phyloP scores from a whole-genome alignment of 2,888 invertebrate species.

The Criorhina ranunculi region DNA sequence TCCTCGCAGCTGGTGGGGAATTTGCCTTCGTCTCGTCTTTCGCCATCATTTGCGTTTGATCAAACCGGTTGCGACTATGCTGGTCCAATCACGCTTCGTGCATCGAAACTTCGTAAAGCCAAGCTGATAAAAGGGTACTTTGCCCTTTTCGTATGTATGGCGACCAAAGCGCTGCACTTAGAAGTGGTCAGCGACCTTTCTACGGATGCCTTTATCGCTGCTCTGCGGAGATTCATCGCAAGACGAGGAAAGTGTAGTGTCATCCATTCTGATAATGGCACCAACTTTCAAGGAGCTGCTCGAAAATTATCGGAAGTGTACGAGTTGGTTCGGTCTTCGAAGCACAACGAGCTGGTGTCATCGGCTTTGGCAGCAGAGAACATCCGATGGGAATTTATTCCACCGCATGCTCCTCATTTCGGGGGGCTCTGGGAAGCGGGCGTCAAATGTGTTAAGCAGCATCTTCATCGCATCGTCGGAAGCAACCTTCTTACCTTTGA shows the following conservation, averaged over 20 bases:
- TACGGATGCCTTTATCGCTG: conserved; percentile 54
- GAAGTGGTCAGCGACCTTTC: conserved; percentile 31
- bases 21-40: too few relatives aligned
- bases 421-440: too few relatives aligned
- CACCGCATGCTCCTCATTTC: neutral
- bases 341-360: conserved; percentile 7
- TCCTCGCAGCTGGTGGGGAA: conserved; percentile 49
- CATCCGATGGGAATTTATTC: neutral
- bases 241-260: conserved; percentile 12
- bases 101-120: neutral
- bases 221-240: conserved; percentile 1
- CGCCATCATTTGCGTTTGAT: conserved; percentile 14
- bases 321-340: neutral
- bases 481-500: conserved; percentile 31
- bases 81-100: conserved; percentile 22
- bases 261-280: conserved; percentile 8
- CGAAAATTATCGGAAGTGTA: neutral
- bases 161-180: conserved; percentile 22
- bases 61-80: conserved; percentile 24
- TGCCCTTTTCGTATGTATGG: too few relatives aligned
- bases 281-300: neutral
- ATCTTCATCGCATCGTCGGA: conserved; percentile 44
- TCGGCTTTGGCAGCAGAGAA: neutral
- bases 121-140: conserved; percentile 35
- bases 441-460: too few relatives aligned